Percentiles rank a stretch among this genome's conserved stretches.
Evolutionary conservation across 2,113 vertebrate species (phyloP).

Genomic region (Scomber japonicus): DNA sequence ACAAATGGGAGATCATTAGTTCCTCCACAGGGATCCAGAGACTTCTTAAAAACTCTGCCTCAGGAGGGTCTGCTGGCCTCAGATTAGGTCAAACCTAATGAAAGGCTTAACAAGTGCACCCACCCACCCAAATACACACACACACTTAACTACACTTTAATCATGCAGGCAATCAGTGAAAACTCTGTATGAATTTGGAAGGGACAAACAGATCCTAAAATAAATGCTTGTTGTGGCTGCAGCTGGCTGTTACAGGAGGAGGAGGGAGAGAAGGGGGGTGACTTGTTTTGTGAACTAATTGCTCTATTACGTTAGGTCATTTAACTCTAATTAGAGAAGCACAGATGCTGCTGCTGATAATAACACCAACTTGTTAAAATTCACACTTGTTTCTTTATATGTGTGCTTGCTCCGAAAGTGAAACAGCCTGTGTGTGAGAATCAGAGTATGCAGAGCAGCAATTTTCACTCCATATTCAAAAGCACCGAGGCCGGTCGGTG

Average conservation of each 20-base stretch:
- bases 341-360: slow-evolving; percentile 64
- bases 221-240: slow-evolving; percentile 43
- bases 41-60: slow-evolving; percentile 67
- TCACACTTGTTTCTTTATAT: slow-evolving; percentile 9
- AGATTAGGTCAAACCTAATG: slow-evolving; percentile 74
- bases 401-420: neutral
- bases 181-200: slow-evolving; percentile 35
- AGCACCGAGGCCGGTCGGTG: neutral
- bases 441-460: neutral
- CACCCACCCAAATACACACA: slow-evolving; percentile 16
- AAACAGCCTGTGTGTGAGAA: neutral
- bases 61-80: slow-evolving; percentile 50
- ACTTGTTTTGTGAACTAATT: slow-evolving; percentile 74
- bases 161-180: slow-evolving; percentile 27
- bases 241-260: slow-evolving; percentile 36
- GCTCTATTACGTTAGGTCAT: slow-evolving; percentile 70
- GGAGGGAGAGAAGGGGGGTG: neutral
- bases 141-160: slow-evolving; percentile 24
- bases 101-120: slow-evolving; percentile 54
- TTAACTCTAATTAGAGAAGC: slow-evolving; percentile 72
- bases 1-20: slow-evolving; percentile 60
- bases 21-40: slow-evolving; percentile 63
- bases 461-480: slow-evolving; percentile 6
- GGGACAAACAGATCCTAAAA: slow-evolving; percentile 29
- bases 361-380: slow-evolving; percentile 51